Percentiles rank a stretch among this genome's conserved stretches.
Evolutionary conservation across 2,888 invertebrate species (phyloP).

Genomic region (Scrobipalpa atriplicella): DNA sequence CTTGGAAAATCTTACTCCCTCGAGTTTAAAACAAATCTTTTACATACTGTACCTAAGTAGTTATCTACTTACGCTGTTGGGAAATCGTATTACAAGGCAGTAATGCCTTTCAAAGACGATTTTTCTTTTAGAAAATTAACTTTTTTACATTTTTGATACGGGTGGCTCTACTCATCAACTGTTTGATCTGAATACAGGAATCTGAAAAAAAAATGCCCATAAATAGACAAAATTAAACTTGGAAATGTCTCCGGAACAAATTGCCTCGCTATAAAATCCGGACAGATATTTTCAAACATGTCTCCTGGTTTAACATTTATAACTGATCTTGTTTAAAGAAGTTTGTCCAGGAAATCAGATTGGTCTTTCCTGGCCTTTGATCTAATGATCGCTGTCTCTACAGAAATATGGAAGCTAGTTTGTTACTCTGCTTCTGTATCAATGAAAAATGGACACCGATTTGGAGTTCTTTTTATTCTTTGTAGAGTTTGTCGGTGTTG

Average conservation of each 20-base stretch:
- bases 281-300: constrained; percentile 11
- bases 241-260: background rate
- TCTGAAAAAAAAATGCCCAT: background rate
- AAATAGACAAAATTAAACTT: background rate
- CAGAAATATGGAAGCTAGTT: constrained; percentile 1
- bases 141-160: no score
- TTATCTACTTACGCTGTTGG: no score
- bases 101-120: no score
- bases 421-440: background rate
- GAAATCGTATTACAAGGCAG: no score
- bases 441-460: background rate
- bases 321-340: constrained; percentile 12
- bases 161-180: no score
- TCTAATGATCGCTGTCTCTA: constrained; percentile 39
- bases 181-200: background rate
- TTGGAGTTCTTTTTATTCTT: background rate
- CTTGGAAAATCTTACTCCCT: background rate
- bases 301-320: constrained; percentile 19
- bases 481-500: background rate
- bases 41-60: background rate
- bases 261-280: constrained; percentile 3
- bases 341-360: constrained; percentile 54
- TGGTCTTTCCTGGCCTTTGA: constrained; percentile 64
- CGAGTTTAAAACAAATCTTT: constrained; percentile 3
- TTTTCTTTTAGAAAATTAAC: no score